Base-by-base conservation (phyloP, 2,797 vertebrate genomes). In the Halcyon smyrnensis region DNA sequence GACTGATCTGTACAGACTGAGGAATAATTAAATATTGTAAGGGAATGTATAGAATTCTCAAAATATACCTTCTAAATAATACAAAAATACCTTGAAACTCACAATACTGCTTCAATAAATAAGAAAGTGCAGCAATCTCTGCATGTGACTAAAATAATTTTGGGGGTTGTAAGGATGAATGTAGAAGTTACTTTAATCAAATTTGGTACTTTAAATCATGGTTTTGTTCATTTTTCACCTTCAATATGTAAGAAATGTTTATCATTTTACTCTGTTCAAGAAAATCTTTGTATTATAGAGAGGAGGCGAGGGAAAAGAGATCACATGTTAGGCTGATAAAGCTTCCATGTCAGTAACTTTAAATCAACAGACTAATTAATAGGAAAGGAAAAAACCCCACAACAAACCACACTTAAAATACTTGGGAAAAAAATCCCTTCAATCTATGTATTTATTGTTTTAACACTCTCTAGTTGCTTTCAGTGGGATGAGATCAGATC, bases 301-400 rank as follows among this genome's bases (percentile, higher is more conserved):
- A 90, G 51, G 37, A 92, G 41, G 76, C 2, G 1, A 87, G 24
- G 86, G 51, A 82, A 85, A 82, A 94, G 37, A 62, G 69, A 60
- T 13, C 36, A 28, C 32, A 24, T 74, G 24, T 74, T 83, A 90
- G 37, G 39, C 80, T 93, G 73, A 93, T 87, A 82, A 92, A 82
- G 67, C 59, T 89, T 90, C 46, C n/a, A 32, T 54, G 59, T 87
- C 77, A 95, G 59, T 84, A 87, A 82, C 24, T 84, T 95, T 92
- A 94, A 91, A 93, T 69, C 59, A 95, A 86, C 69, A 86, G 75
- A 90, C 68, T 34, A 93, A 87, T 89, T 81, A 88, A 69, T 46
- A 9, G 7, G 15, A 87, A 32, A 85, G 4, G 48, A 51, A 24
- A 84, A 62, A 25, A 73, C 41, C 46, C 37, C 37, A 39, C 37